Percentiles rank a stretch among this genome's conserved stretches.
Conservation (phyloP, 1,140 invertebrate species). For the Zaprionus capensis region DNA sequence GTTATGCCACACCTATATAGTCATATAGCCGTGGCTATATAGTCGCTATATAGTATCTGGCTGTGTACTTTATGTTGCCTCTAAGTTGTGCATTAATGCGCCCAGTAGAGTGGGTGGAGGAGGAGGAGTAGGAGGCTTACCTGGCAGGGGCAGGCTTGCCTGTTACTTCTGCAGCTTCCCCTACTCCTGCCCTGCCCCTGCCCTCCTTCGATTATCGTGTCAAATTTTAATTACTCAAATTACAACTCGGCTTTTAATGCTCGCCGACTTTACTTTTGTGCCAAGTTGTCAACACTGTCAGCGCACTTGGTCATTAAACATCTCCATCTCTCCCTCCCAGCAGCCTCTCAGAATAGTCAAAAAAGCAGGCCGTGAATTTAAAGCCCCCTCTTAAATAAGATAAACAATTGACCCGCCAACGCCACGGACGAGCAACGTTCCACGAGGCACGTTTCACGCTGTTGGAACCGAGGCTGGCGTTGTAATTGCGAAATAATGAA, state of each 20-base stretch:
- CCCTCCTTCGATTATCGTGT: slow-evolving; percentile 74
- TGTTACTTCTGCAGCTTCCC: neutral
- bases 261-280: slow-evolving; percentile 60
- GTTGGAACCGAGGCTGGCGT: neutral
- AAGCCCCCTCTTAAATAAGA: slow-evolving; percentile 66
- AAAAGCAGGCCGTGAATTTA: slow-evolving; percentile 51
- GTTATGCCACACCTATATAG: slow-evolving; percentile 36
- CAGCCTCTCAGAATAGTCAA: neutral
- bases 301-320: slow-evolving; percentile 74
- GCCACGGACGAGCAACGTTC: neutral
- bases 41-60: slow-evolving; percentile 50
- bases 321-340: neutral
- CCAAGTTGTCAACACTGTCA: slow-evolving; percentile 72
- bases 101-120: slow-evolving; percentile 55
- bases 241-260: slow-evolving; percentile 75
- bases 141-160: slow-evolving; percentile 9
- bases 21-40: slow-evolving; percentile 47
- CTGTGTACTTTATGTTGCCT: slow-evolving; percentile 50
- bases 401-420: slow-evolving; percentile 66
- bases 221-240: slow-evolving; percentile 82
- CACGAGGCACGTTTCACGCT: slow-evolving; percentile 5
- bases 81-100: slow-evolving; percentile 28
- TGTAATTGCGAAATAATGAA: slow-evolving; percentile 37
- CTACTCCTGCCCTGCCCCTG: neutral
- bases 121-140: slow-evolving; percentile 29